These are phyloP conservation scores for Nomada fucata DNA, from an alignment of 2,888 invertebrate species.

Conservation along the genomic window DNA sequence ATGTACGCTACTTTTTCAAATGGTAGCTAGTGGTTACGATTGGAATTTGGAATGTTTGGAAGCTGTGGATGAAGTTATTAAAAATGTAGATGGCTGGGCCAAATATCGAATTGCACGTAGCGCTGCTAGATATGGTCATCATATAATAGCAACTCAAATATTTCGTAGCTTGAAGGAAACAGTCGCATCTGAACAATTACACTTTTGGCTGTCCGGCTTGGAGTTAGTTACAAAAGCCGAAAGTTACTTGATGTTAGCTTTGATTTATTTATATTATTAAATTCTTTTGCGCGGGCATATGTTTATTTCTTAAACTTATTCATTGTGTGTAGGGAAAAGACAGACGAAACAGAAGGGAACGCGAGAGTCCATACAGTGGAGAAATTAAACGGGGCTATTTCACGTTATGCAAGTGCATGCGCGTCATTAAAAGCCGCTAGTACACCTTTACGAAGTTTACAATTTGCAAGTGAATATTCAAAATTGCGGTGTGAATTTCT, in stretches of 20 bases:
- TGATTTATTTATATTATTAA: not conserved
- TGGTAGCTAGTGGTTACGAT: slow-evolving; percentile 89
- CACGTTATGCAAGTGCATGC: slow-evolving; percentile 81
- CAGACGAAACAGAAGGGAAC: slow-evolving; percentile 66
- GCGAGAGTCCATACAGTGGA: slow-evolving; percentile 77
- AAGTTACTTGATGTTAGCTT: slow-evolving; percentile 86
- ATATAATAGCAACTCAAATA: slow-evolving; percentile 88
- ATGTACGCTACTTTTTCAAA: slow-evolving; percentile 93
- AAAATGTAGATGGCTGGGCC: slow-evolving; percentile 90
- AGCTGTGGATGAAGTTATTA: slow-evolving; percentile 86
- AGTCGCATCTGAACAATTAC: slow-evolving; percentile 94
- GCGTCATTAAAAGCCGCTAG: slow-evolving; percentile 87
- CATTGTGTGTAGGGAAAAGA: slow-evolving; percentile 65
- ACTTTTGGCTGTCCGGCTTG: slow-evolving; percentile 95
- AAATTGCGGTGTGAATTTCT: slow-evolving; percentile 91
- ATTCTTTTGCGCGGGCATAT: slow-evolving; percentile 5
- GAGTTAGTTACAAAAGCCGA: slow-evolving; percentile 91
- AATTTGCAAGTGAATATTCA: slow-evolving; percentile 92
- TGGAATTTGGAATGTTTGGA: slow-evolving; percentile 87
- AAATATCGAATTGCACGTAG: slow-evolving; percentile 95
- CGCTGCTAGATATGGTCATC: slow-evolving; percentile 94
- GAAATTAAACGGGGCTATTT: slow-evolving; percentile 80
- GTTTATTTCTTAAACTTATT: not conserved
- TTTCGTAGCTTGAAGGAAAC: slow-evolving; percentile 87
- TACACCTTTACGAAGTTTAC: slow-evolving; percentile 87